Evolutionary conservation across 1,140 invertebrate genomes (phyloP).

Genomic region (Littorina saxatilis): DNA sequence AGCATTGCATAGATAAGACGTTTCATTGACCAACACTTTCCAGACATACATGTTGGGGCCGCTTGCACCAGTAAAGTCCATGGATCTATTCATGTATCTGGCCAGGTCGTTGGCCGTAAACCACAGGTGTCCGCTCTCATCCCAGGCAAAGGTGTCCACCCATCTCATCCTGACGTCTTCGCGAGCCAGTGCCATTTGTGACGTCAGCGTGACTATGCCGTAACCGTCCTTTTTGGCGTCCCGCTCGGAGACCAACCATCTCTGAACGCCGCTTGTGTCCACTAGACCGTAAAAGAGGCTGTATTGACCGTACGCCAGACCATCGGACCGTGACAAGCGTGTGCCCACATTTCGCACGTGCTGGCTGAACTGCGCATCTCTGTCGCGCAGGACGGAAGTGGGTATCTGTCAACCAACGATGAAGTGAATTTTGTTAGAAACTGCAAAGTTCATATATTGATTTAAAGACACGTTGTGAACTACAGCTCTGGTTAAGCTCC

Average conservation of each 20-base stretch:
- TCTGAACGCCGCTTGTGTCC: constrained; percentile 45
- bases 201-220: constrained; percentile 44
- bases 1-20: constrained; percentile 40
- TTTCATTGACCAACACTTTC: constrained; percentile 53
- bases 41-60: constrained; percentile 43
- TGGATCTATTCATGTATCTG: constrained; percentile 39
- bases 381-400: constrained; percentile 35
- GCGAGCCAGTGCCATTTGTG: constrained; percentile 19
- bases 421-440: too few relatives aligned
- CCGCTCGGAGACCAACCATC: constrained; percentile 45
- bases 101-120: constrained; percentile 52
- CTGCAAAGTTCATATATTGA: too few relatives aligned
- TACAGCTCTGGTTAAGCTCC: too few relatives aligned
- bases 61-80: constrained; percentile 34
- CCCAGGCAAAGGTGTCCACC: constrained; percentile 52
- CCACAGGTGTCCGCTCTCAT: constrained; percentile 53
- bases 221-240: constrained; percentile 23
- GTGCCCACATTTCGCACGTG: constrained; percentile 46
- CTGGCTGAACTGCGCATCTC: neutral
- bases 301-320: constrained; percentile 43
- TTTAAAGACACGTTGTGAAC: too few relatives aligned
- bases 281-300: constrained; percentile 48
- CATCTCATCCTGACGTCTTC: constrained; percentile 49
- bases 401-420: constrained; percentile 13
- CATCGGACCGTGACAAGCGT: constrained; percentile 47